These are phyloP conservation scores for Acanthaster planci DNA, from an alignment of 35 echinoderm and acorn worm species.

Conservation along the genomic window DNA sequence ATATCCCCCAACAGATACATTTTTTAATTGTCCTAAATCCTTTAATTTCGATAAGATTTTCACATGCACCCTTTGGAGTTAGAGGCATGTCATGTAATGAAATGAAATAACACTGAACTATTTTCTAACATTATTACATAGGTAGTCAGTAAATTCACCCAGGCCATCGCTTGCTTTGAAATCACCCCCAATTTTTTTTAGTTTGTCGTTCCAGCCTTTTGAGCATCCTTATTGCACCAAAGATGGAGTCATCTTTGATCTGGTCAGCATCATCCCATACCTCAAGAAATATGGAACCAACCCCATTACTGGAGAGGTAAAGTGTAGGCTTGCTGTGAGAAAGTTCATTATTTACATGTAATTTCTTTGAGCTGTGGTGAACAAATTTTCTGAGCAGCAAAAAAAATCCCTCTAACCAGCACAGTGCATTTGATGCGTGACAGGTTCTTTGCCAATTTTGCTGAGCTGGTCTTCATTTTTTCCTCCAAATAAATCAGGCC, in stretches of 20 bases:
- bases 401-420: too few species aligned
- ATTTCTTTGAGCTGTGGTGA: too few species aligned
- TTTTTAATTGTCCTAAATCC: background rate
- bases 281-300: constrained; percentile 90
- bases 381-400: too few species aligned
- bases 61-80: too few species aligned
- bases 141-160: background rate
- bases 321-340: background rate
- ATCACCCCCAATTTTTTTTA: background rate
- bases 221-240: constrained; percentile 96
- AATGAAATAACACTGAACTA: background rate
- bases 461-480: too few species aligned
- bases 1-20: background rate
- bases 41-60: background rate
- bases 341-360: too few species aligned
- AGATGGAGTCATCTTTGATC: constrained; percentile 97
- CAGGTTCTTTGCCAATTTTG: too few species aligned
- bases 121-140: background rate
- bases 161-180: background rate
- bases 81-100: background rate
- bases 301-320: constrained; percentile 96
- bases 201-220: constrained; percentile 96
- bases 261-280: constrained; percentile 84
- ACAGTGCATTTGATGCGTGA: too few species aligned
- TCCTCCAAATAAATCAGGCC: constrained; percentile 43